Evolutionary conservation across 1,140 invertebrate species (phyloP).

Genomic region (Hylyphantes graminicola): DNA sequence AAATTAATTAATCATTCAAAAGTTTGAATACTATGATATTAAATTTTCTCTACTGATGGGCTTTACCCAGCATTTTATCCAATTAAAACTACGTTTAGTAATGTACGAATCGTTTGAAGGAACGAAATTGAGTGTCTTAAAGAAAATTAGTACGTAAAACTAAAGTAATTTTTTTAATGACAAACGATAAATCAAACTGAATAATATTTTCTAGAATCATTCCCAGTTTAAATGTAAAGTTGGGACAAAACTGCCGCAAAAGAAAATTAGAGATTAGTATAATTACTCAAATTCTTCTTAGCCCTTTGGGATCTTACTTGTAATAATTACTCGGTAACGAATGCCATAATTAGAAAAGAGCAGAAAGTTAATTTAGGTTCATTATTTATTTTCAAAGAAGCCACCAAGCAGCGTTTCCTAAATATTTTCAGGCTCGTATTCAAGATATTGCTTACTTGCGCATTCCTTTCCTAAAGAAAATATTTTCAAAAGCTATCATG

Average conservation of each 20-base stretch:
- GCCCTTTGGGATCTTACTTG: background rate
- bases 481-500: background rate
- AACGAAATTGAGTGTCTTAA: no score
- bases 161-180: no score
- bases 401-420: slow-evolving; percentile 11
- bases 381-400: slow-evolving; percentile 20
- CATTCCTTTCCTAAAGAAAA: slow-evolving; percentile 6
- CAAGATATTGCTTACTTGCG: slow-evolving; percentile 3
- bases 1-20: background rate
- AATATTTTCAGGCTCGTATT: background rate
- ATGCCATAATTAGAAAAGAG: slow-evolving; percentile 29
- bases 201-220: no score
- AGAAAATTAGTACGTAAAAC: no score
- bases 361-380: slow-evolving; percentile 45
- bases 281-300: slow-evolving; percentile 16
- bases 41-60: background rate
- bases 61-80: no score
- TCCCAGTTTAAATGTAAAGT: no score
- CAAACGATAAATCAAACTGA: no score
- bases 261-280: background rate
- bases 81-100: no score
- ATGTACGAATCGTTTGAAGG: no score
- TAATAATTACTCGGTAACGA: slow-evolving; percentile 27
- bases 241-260: no score
- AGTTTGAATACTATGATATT: background rate